These are phyloP conservation scores for Sipha maydis DNA, from an alignment of 2,888 invertebrate species.

Conservation along the genomic window DNA sequence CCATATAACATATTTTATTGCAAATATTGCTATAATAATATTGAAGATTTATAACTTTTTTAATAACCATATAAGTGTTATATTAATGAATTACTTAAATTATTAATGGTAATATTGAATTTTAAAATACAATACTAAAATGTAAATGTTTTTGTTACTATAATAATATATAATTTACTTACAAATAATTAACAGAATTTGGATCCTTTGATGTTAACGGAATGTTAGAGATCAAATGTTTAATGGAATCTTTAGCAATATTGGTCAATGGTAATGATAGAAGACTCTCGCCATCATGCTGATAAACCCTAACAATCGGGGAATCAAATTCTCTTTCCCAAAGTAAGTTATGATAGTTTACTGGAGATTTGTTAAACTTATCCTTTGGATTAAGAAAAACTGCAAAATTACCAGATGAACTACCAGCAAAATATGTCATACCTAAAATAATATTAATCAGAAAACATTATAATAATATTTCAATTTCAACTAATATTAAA, in stretches of 20 bases:
- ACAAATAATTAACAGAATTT: constrained; percentile 59
- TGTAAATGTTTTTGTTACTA: too few species aligned
- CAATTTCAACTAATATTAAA: constrained; percentile 5
- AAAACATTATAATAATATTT: constrained; percentile 54
- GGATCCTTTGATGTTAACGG: constrained; percentile 51
- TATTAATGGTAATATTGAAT: too few species aligned
- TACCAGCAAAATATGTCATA: constrained; percentile 88
- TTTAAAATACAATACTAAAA: too few species aligned
- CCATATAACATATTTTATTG: too few species aligned
- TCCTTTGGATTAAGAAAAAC: constrained; percentile 76
- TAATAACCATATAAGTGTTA: neutral
- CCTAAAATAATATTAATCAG: constrained; percentile 70
- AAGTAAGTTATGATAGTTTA: constrained; percentile 76
- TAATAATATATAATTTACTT: constrained; percentile 14
- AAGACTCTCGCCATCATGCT: constrained; percentile 80
- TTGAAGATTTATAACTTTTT: too few species aligned
- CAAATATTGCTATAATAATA: too few species aligned
- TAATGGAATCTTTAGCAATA: constrained; percentile 85
- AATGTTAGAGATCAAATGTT: constrained; percentile 50
- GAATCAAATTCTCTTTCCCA: constrained; percentile 91
- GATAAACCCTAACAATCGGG: constrained; percentile 90
- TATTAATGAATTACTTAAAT: neutral
- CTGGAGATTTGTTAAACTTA: constrained; percentile 35
- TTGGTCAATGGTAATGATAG: constrained; percentile 88
- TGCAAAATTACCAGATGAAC: constrained; percentile 85